Base-by-base conservation (phyloP, 2,888 invertebrate genomes). In the Drosophila pegasa region DNA sequence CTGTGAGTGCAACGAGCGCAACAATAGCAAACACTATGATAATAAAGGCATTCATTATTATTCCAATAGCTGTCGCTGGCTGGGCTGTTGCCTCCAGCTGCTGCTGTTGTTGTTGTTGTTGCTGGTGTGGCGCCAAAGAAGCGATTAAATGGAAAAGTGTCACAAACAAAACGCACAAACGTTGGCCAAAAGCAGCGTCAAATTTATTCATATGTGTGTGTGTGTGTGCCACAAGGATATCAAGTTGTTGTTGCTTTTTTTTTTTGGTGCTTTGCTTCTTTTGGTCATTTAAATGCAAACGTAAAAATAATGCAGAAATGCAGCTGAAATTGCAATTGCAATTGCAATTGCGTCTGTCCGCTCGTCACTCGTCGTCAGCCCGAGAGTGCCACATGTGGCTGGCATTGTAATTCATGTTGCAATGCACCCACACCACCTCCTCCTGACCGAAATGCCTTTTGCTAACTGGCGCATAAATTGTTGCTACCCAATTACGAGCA, bases 141-240 rank as follows among this genome's bases (percentile, higher is more conserved):
- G 79, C 89, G 86, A 90, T 90, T 89, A 89, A 90, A 88, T 88
- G 87, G 74, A 89, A 87, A 79, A 78, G 79, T 87, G 87, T 88
- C 85, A 84, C 87, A 85, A 86, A 87, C 78, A 75, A 88, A 81
- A 73, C 70, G 71, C 69, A 62, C 38, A 52, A 45, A 41, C 52
- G 43, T 14, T 57, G 51, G 45, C 57, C 45, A 60, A 74, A 78
- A 81, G 7, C 64, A 70, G 66, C 67, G 60, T 40, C 57, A 59
- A 78, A 78, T 80, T 75, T 79, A 78, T 80, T 75, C 78, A 79
- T 78, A 68, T 67, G 56, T 33, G 25, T 50, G 48, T 22, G 68
- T 10, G 29, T 43, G 51, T 22, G 12, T 22, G 67, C 20, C 41
- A 45, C 61, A 51, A 68, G 51, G 60, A 65, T 71, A 75, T 65